Percentiles rank a stretch among this genome's conserved stretches.
Conservation (phyloP, 1,140 invertebrate genomes). For the Physella acuta region DNA sequence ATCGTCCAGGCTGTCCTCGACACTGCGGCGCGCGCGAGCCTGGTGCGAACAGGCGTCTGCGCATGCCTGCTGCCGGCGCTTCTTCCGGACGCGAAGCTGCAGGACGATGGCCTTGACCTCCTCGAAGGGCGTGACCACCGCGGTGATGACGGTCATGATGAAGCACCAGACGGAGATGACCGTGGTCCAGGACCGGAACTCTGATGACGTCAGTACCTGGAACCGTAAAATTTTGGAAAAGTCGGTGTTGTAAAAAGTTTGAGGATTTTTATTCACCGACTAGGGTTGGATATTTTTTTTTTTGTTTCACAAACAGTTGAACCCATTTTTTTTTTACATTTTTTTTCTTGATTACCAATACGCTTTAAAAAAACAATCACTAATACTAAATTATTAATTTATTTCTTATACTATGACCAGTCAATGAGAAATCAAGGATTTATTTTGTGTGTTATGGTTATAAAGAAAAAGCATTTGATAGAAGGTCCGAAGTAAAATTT, state of each 20-base stretch:
- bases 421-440: no score
- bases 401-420: neutral
- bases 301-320: neutral
- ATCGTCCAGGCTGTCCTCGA: no score
- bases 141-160: neutral
- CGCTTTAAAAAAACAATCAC: neutral
- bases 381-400: neutral
- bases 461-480: no score
- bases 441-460: no score
- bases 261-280: neutral
- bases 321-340: neutral
- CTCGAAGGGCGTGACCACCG: neutral
- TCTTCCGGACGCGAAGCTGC: neutral
- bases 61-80: neutral
- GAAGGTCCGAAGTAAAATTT: no score
- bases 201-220: slow-evolving; percentile 7
- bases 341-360: neutral
- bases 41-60: no score
- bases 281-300: neutral
- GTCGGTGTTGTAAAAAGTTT: neutral
- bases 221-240: neutral
- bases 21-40: no score
- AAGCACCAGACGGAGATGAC: neutral
- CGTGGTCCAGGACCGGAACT: neutral
- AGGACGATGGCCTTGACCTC: slow-evolving; percentile 7